Percentiles rank a stretch among this genome's conserved stretches.
phyloP scores from a whole-genome alignment of 2,888 invertebrate genomes.

The Drosophila sordidula region DNA sequence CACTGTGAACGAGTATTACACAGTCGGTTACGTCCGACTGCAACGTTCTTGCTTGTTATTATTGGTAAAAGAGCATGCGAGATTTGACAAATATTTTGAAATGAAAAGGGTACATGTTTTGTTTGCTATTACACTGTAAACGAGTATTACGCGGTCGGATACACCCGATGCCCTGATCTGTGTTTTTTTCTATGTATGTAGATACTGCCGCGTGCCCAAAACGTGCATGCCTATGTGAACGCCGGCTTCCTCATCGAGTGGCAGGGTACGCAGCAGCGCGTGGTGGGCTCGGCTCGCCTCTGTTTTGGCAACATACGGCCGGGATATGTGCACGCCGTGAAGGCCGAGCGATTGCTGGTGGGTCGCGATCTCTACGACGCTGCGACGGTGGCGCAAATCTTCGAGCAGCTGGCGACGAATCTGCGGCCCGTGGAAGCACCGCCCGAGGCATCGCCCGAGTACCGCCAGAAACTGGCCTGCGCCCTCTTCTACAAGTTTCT shows the following conservation, averaged over 20 bases:
- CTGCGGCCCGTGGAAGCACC: conserved; percentile 88
- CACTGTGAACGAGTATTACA: too few relatives aligned
- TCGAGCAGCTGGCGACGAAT: conserved; percentile 87
- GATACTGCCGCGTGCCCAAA: conserved; percentile 91
- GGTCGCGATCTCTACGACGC: conserved; percentile 86
- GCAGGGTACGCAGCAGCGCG: conserved; percentile 31
- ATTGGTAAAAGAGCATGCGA: too few relatives aligned
- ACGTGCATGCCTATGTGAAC: conserved; percentile 91
- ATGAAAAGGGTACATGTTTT: too few relatives aligned
- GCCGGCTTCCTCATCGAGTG: conserved; percentile 89
- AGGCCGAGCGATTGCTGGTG: conserved; percentile 86
- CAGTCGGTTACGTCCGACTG: too few relatives aligned
- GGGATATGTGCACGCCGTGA: conserved; percentile 86
- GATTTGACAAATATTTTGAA: too few relatives aligned
- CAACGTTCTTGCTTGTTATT: too few relatives aligned
- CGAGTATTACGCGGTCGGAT: too few relatives aligned
- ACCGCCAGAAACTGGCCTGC: conserved; percentile 89
- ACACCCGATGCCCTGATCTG: neutral
- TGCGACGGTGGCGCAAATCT: conserved; percentile 81
- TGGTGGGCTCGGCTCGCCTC: conserved; percentile 85
- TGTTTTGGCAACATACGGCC: conserved; percentile 89
- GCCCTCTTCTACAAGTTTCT: conserved; percentile 92
- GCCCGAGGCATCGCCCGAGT: conserved; percentile 89
- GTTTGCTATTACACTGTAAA: too few relatives aligned
- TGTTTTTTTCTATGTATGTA: conserved; percentile 9